Evolutionary conservation across 2,888 invertebrate genomes (phyloP).

Genomic region (Ferdinandea cuprea): DNA sequence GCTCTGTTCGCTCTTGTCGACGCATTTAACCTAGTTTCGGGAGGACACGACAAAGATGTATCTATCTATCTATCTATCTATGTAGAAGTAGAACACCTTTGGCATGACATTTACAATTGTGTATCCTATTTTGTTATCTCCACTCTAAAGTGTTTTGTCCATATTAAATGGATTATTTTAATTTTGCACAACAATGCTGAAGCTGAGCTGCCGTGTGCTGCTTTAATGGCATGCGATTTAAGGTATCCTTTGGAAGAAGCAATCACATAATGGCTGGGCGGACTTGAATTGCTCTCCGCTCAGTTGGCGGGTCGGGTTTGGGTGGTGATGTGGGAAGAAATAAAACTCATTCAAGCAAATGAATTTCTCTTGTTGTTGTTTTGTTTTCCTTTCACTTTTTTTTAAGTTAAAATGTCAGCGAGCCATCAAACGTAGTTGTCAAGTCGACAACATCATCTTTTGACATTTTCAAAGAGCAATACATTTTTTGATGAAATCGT

Average conservation of each 20-base stretch:
- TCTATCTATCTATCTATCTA: slow-evolving; percentile 1
- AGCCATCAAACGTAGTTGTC: no score
- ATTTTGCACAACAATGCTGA: slow-evolving; percentile 23
- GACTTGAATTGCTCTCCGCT: background rate
- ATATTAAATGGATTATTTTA: slow-evolving; percentile 48
- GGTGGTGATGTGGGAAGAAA: no score
- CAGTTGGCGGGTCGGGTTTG: background rate
- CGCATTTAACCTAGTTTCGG: slow-evolving; percentile 68
- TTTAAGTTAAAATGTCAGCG: no score
- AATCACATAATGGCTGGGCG: slow-evolving; percentile 41
- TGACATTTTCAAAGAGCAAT: no score
- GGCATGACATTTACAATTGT: slow-evolving; percentile 63
- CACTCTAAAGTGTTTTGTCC: slow-evolving; percentile 29
- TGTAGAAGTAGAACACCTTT: slow-evolving; percentile 19
- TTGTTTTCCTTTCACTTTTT: no score
- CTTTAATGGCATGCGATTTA: slow-evolving; percentile 34
- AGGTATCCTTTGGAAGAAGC: slow-evolving; percentile 24
- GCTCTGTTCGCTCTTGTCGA: slow-evolving; percentile 39
- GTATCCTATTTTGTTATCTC: slow-evolving; percentile 46
- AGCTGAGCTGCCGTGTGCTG: no score
- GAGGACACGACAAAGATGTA: slow-evolving; percentile 8
- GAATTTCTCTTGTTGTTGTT: no score
- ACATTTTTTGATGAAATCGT: no score
- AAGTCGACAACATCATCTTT: no score
- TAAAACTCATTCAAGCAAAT: no score